Conservation (phyloP, 2,888 invertebrate species). For the Chouioia cunea region DNA sequence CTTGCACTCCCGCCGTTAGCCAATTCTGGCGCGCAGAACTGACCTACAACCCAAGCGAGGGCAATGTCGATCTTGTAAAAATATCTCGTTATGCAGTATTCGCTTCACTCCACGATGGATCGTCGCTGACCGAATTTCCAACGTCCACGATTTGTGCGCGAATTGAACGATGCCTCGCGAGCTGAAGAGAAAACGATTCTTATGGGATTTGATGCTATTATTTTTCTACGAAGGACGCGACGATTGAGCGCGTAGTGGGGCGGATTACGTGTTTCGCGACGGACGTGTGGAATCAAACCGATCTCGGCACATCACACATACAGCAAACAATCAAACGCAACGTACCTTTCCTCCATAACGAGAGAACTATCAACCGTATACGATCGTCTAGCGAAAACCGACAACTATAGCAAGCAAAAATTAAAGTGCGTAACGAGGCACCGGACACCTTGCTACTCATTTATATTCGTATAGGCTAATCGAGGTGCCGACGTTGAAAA, state of each 20-base stretch:
- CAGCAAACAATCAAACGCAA: constrained; percentile 64
- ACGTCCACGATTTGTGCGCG: not conserved
- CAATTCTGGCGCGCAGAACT: constrained; percentile 31
- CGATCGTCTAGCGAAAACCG: constrained; percentile 50
- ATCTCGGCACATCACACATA: constrained; percentile 57
- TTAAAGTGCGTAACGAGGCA: constrained; percentile 34
- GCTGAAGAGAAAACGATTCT: too few relatives aligned
- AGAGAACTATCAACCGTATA: constrained; percentile 13
- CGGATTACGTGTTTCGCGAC: too few relatives aligned
- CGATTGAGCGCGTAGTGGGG: too few relatives aligned
- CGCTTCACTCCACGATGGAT: not conserved
- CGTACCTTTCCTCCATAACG: constrained; percentile 45
- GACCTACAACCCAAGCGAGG: constrained; percentile 31
- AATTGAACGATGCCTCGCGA: too few relatives aligned
- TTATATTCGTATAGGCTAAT: constrained; percentile 44
- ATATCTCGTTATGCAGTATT: constrained; percentile 13
- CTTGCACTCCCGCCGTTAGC: constrained; percentile 18
- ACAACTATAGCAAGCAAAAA: constrained; percentile 39
- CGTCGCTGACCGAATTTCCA: constrained; percentile 2
- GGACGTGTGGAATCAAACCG: constrained; percentile 61
- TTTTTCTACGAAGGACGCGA: too few relatives aligned
- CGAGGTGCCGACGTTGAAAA: constrained; percentile 34
- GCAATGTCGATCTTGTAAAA: constrained; percentile 39
- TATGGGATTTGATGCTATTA: too few relatives aligned
- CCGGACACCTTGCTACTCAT: constrained; percentile 43